These are phyloP conservation scores for Pavo muticus DNA, from an alignment of 2,113 vertebrate genomes.

Conservation along the genomic window DNA sequence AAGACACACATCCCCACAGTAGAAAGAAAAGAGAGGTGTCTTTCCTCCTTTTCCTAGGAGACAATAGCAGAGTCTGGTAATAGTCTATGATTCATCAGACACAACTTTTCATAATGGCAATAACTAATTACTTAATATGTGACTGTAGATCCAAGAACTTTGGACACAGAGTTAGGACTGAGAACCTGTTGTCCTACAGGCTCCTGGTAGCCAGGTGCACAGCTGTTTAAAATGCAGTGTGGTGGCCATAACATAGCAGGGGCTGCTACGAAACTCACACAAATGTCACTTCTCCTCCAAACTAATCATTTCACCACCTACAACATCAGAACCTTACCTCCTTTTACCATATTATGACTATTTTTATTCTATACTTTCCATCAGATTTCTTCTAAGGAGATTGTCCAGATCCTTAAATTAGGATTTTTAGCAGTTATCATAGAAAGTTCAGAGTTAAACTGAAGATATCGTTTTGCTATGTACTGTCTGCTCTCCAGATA, in stretches of 20 bases:
- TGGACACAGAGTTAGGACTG: not conserved
- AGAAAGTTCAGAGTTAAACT: not conserved
- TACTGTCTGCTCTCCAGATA: not conserved
- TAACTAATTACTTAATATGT: not conserved
- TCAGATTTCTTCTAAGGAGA: not conserved
- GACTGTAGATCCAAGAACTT: not conserved
- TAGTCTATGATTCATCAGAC: not conserved
- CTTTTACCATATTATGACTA: not conserved
- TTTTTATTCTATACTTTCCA: not conserved
- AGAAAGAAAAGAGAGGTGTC: not conserved
- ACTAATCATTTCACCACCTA: not conserved
- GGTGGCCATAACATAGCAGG: not conserved
- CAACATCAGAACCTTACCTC: not conserved
- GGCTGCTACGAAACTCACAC: not conserved
- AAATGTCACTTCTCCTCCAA: not conserved
- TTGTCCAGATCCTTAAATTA: not conserved
- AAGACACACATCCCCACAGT: not conserved
- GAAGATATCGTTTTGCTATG: not conserved
- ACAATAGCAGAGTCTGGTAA: not conserved
- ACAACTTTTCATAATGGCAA: fast-evolving
- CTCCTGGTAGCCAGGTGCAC: not conserved
- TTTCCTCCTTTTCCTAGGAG: not conserved
- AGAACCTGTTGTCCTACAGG: not conserved
- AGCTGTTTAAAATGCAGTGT: not conserved
- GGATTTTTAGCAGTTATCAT: not conserved